phyloP scores from a whole-genome alignment of 2,888 invertebrate species.

The Campoplex nolae region DNA sequence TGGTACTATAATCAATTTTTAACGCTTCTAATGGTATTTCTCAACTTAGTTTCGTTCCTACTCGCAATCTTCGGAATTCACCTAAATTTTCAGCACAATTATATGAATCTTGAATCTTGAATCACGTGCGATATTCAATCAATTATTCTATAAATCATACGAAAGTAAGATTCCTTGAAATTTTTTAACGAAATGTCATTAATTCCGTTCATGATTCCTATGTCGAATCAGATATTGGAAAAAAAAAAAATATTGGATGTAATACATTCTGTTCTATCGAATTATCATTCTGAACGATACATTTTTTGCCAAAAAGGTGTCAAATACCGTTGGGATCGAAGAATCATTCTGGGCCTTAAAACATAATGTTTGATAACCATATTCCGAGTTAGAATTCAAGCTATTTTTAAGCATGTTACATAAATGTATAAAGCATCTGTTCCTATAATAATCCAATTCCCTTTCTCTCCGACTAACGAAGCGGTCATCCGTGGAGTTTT shows the following conservation, averaged over 20 bases:
- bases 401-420: not conserved
- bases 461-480: slow-evolving; percentile 24
- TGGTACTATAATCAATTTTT: not conserved
- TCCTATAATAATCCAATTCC: slow-evolving; percentile 40
- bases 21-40: not conserved
- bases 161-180: no score
- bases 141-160: no score
- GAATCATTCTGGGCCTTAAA: not conserved
- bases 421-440: slow-evolving; percentile 26
- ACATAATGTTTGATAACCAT: slow-evolving; percentile 19
- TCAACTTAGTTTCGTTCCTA: not conserved
- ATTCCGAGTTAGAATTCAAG: not conserved
- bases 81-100: not conserved
- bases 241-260: not conserved
- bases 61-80: not conserved
- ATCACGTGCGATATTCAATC: no score
- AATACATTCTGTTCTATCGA: not conserved
- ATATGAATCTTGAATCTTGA: not conserved
- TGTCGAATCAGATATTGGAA: not conserved
- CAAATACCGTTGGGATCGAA: no score
- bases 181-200: not conserved
- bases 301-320: not conserved
- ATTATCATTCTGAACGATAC: not conserved
- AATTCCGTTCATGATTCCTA: not conserved
- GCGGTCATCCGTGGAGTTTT: slow-evolving; percentile 38